Conservation (phyloP, 2,888 invertebrate genomes). For the Leptinotarsa juncta region DNA sequence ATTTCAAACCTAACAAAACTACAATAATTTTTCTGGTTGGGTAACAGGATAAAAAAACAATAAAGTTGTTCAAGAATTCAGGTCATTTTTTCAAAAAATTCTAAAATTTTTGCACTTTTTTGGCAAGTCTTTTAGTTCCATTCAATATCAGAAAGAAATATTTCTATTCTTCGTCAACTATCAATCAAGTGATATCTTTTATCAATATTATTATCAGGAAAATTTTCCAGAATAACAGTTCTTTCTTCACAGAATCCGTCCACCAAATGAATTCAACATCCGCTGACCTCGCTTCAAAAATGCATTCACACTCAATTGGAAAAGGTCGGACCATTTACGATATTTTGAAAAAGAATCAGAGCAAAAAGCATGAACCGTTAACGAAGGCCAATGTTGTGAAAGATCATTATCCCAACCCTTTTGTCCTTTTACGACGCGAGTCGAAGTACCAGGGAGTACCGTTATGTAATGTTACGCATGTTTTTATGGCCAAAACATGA, state of each 20-base stretch:
- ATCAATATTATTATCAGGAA: no score
- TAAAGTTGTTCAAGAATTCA: no score
- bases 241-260: not conserved
- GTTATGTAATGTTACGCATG: slow-evolving; percentile 63
- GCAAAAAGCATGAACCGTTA: slow-evolving; percentile 53
- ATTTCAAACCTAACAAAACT: no score
- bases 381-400: slow-evolving; percentile 52
- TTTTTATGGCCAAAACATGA: slow-evolving; percentile 64
- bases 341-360: slow-evolving; percentile 53
- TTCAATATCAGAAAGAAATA: no score
- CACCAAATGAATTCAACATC: not conserved
- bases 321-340: slow-evolving; percentile 27
- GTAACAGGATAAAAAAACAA: no score
- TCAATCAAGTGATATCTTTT: no score
- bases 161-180: no score
- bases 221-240: not conserved
- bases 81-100: no score
- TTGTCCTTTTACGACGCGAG: slow-evolving; percentile 47
- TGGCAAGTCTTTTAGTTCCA: no score
- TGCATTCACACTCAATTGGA: not conserved
- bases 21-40: no score
- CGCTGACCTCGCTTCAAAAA: not conserved
- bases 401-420: slow-evolving; percentile 55
- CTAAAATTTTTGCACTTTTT: no score
- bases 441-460: slow-evolving; percentile 51